These are phyloP conservation scores for Physella acuta DNA, from an alignment of 1,140 invertebrate species.

Conservation along the genomic window DNA sequence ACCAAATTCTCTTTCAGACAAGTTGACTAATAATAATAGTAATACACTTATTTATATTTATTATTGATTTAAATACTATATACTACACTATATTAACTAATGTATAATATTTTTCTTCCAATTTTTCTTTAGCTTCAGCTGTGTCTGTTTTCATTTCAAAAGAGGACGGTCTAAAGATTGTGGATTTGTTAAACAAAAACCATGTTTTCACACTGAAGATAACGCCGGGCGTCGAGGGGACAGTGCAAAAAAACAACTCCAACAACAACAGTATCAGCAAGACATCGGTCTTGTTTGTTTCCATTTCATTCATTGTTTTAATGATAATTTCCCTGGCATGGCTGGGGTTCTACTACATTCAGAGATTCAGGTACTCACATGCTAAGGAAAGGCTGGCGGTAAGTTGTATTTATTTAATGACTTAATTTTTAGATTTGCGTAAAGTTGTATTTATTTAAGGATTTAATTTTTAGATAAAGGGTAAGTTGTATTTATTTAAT, in stretches of 20 bases:
- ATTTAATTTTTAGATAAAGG: too few species aligned
- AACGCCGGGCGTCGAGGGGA: slow-evolving; percentile 60
- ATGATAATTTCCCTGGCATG: slow-evolving; percentile 92
- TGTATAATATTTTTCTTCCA: background rate
- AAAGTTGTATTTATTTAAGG: too few species aligned
- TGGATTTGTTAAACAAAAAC: slow-evolving; percentile 69
- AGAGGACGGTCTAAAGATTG: slow-evolving; percentile 74
- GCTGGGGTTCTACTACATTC: slow-evolving; percentile 93
- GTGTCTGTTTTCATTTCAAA: slow-evolving; percentile 75
- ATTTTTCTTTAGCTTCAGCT: background rate
- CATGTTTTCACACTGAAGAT: slow-evolving; percentile 69
- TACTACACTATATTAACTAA: too few species aligned
- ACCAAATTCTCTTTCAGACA: background rate
- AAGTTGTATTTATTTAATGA: too few species aligned
- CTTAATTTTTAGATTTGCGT: too few species aligned
- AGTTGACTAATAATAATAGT: background rate
- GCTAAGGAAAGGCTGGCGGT: slow-evolving; percentile 79
- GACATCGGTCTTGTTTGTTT: slow-evolving; percentile 84
- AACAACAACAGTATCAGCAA: slow-evolving; percentile 50
- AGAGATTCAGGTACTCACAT: slow-evolving; percentile 87
- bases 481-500: too few species aligned
- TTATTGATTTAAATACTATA: background rate
- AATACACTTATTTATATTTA: background rate
- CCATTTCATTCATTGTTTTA: slow-evolving; percentile 89
- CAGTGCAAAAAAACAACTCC: background rate